A percentile compares a stretch with the other conserved stretches of the same genome.
Conservation (phyloP, 2,888 invertebrate genomes). For the Protodeltote pygarga region DNA sequence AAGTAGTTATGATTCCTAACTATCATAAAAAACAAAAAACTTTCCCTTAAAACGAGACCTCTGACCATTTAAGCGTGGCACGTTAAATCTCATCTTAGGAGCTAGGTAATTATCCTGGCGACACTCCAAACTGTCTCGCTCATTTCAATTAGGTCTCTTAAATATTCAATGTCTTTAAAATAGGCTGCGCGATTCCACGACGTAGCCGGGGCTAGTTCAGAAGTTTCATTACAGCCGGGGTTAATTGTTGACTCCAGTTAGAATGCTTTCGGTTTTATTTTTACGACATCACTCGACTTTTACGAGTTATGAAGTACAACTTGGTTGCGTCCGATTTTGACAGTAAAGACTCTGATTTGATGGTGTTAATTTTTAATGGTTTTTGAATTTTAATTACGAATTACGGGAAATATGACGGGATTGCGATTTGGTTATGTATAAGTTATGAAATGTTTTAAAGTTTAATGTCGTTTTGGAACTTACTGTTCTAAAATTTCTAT, state of each 20-base stretch:
- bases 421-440: slow-evolving; percentile 28
- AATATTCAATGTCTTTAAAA: slow-evolving; percentile 87
- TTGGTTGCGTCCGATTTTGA: slow-evolving; percentile 65
- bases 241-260: slow-evolving; percentile 81
- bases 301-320: slow-evolving; percentile 69
- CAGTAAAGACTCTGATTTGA: slow-evolving; percentile 56
- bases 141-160: slow-evolving; percentile 87
- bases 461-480: no score
- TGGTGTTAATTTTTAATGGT: slow-evolving; percentile 48
- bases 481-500: no score
- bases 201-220: slow-evolving; percentile 71
- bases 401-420: slow-evolving; percentile 43
- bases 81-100: slow-evolving; percentile 85
- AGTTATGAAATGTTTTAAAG: slow-evolving; percentile 40
- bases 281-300: slow-evolving; percentile 72
- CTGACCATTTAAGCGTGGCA: slow-evolving; percentile 76
- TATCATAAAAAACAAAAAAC: slow-evolving; percentile 34
- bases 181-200: slow-evolving; percentile 80
- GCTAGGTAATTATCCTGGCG: slow-evolving; percentile 86
- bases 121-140: slow-evolving; percentile 86
- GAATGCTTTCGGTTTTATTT: slow-evolving; percentile 74
- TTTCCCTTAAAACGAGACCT: slow-evolving; percentile 35
- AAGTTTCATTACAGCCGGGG: slow-evolving; percentile 81
- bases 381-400: slow-evolving; percentile 48
- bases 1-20: no score